Evolutionary conservation across 2,888 invertebrate genomes (phyloP).

Genomic region (Lasioglossum pauxillum): DNA sequence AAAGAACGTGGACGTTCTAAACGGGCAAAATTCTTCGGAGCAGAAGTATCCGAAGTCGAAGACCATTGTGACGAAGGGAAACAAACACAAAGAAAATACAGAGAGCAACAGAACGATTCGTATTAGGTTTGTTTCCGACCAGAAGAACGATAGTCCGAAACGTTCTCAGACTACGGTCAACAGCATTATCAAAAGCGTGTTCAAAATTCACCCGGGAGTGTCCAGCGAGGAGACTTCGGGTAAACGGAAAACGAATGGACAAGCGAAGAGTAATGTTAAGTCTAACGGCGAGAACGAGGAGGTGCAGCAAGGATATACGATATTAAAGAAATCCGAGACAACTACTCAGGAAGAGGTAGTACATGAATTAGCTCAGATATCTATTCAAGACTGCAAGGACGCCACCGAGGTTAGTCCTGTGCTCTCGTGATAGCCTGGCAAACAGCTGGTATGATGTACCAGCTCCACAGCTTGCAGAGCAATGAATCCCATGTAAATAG

Average conservation of each 20-base stretch:
- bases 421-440: slow-evolving; percentile 80
- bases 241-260: slow-evolving; percentile 65
- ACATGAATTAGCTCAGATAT: slow-evolving; percentile 77
- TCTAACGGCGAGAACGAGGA: slow-evolving; percentile 65
- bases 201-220: slow-evolving; percentile 72
- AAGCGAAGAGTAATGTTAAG: slow-evolving; percentile 58
- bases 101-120: slow-evolving; percentile 56
- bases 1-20: slow-evolving; percentile 47
- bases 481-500: slow-evolving; percentile 66
- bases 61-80: slow-evolving; percentile 40
- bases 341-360: slow-evolving; percentile 72
- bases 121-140: slow-evolving; percentile 64
- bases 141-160: slow-evolving; percentile 74
- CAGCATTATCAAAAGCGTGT: slow-evolving; percentile 77
- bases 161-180: slow-evolving; percentile 77
- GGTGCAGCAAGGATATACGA: slow-evolving; percentile 75
- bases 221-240: slow-evolving; percentile 59
- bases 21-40: slow-evolving; percentile 38
- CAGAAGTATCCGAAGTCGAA: slow-evolving; percentile 57
- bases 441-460: slow-evolving; percentile 57
- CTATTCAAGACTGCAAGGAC: slow-evolving; percentile 80
- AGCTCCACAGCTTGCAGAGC: slow-evolving; percentile 45
- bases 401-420: slow-evolving; percentile 74
- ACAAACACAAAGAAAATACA: slow-evolving; percentile 60
- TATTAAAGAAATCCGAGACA: slow-evolving; percentile 76